Conservation (phyloP, 2,113 vertebrate species). For the Toxostoma redivivum region DNA sequence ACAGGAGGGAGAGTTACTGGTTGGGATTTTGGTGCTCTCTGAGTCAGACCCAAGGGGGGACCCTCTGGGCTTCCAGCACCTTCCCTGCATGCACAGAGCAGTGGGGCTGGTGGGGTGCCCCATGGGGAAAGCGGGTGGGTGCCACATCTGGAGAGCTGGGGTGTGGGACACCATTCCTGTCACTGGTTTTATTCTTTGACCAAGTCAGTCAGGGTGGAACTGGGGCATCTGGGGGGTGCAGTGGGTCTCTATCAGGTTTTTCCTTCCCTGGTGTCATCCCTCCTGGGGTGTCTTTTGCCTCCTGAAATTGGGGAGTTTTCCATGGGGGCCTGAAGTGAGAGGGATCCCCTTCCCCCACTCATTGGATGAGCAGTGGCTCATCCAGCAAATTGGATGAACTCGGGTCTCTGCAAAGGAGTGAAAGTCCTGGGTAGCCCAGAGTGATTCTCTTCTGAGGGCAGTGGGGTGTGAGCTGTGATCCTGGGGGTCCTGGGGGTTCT, state of each 20-base stretch:
- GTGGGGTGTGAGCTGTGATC: not conserved
- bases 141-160: accelerated
- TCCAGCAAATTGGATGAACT: not conserved
- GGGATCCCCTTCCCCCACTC: not conserved
- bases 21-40: not conserved
- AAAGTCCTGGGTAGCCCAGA: not conserved
- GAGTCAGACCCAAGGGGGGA: not conserved
- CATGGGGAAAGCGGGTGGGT: accelerated
- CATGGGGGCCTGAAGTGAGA: accelerated
- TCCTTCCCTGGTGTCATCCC: accelerated
- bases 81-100: not conserved
- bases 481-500: not conserved
- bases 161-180: not conserved
- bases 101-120: not conserved
- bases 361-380: not conserved
- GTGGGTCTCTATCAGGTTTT: not conserved
- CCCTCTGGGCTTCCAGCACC: not conserved
- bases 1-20: not conserved
- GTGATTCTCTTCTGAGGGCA: not conserved
- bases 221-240: not conserved
- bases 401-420: not conserved
- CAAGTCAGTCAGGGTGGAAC: accelerated
- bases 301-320: not conserved
- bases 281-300: accelerated
- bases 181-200: not conserved